Conservation (phyloP, 2,113 vertebrate species). For the Macrotus californicus region DNA sequence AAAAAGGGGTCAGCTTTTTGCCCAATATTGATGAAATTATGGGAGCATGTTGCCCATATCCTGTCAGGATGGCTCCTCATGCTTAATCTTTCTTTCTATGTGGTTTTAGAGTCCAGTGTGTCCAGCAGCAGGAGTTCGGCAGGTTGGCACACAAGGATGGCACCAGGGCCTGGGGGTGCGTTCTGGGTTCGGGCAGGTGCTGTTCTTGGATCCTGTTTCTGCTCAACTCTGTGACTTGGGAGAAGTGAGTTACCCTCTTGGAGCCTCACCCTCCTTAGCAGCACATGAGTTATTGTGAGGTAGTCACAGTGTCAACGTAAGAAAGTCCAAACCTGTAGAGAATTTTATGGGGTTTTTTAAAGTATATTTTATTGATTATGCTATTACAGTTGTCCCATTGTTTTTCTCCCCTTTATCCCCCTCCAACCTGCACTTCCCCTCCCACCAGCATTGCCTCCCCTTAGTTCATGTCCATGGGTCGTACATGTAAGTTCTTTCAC, state of each 20-base stretch:
- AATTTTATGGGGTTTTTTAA: too few relatives aligned
- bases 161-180: background rate
- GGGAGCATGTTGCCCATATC: background rate
- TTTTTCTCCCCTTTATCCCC: too few relatives aligned
- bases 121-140: background rate
- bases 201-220: background rate
- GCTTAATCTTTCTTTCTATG: background rate
- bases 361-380: too few relatives aligned
- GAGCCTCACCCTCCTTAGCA: background rate
- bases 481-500: too few relatives aligned
- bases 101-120: constrained; percentile 13
- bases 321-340: background rate
- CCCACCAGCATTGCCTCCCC: too few relatives aligned
- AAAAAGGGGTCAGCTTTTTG: background rate
- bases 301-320: background rate
- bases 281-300: background rate
- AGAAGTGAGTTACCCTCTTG: background rate
- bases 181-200: background rate
- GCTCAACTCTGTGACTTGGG: background rate
- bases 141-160: constrained; percentile 10
- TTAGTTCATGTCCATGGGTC: too few relatives aligned
- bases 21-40: background rate
- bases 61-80: background rate
- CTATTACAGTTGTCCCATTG: too few relatives aligned
- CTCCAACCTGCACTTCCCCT: too few relatives aligned